phyloP scores from a whole-genome alignment of 1,140 invertebrate species.

The Trachymyrmex cornetzi region DNA sequence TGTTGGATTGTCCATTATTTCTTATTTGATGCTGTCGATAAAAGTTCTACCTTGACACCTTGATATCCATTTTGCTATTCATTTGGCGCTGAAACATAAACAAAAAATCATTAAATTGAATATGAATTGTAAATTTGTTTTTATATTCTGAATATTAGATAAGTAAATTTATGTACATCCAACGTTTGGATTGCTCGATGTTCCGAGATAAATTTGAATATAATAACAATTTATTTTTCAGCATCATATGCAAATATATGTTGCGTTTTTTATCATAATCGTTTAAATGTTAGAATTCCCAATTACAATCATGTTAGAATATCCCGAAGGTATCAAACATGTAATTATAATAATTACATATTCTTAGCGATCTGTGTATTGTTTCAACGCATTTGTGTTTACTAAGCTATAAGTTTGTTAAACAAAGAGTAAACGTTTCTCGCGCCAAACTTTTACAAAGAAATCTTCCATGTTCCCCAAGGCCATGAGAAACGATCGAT shows the following conservation, averaged over 20 bases:
- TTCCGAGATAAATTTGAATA: not conserved
- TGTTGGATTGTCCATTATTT: not conserved
- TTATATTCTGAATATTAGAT: not conserved
- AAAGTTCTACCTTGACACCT: not conserved
- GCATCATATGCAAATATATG: not conserved
- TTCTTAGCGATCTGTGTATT: not conserved
- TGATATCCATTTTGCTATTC: not conserved
- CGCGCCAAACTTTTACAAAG: conserved; percentile 56
- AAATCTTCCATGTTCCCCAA: conserved; percentile 44
- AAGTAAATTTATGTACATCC: not conserved
- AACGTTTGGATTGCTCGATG: not conserved
- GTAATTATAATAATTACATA: conserved; percentile 2
- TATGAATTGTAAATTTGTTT: not conserved
- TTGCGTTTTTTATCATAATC: not conserved
- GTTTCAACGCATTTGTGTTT: conserved; percentile 28
- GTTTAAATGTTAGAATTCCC: not conserved
- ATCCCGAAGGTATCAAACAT: not conserved
- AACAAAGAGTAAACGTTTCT: conserved; percentile 48
- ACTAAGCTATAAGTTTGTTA: conserved; percentile 22
- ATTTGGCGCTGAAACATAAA: not conserved
- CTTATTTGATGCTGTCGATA: conserved; percentile 21
- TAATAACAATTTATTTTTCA: not conserved
- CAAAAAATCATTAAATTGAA: not conserved
- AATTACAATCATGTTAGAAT: not conserved
- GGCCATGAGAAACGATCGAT: conserved; percentile 46